Conservation (phyloP, 2,888 invertebrate species). For the Hirudinaria manillensis region DNA sequence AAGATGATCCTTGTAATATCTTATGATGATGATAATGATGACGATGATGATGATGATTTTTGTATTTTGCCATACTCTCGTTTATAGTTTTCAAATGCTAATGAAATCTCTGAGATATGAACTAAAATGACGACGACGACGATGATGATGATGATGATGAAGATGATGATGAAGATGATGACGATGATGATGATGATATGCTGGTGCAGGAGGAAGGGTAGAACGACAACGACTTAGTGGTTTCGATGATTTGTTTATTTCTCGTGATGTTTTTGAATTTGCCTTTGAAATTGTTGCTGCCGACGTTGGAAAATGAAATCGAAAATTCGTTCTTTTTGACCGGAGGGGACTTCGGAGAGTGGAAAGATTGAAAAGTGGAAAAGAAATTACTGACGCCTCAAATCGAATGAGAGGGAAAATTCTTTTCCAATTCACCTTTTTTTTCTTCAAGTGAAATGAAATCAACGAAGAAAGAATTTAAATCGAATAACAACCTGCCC, state of each 20-base stretch:
- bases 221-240: slow-evolving; percentile 28
- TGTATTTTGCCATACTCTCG: too few species aligned
- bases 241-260: background rate
- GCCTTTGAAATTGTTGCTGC: background rate
- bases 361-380: too few species aligned
- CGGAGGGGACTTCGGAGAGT: too few species aligned
- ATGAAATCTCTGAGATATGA: too few species aligned
- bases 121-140: background rate
- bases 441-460: too few species aligned
- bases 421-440: too few species aligned
- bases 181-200: slow-evolving; percentile 18
- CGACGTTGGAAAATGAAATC: background rate
- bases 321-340: too few species aligned
- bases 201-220: slow-evolving; percentile 12
- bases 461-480: too few species aligned
- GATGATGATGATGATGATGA: slow-evolving; percentile 22
- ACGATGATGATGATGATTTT: background rate
- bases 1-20: too few species aligned
- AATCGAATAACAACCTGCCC: background rate
- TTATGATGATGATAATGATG: background rate
- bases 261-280: slow-evolving; percentile 4
- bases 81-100: too few species aligned
- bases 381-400: too few species aligned
- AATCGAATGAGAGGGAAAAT: too few species aligned
- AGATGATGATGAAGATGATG: slow-evolving; percentile 20